phyloP scores from a whole-genome alignment of 1,140 invertebrate species.

The Macrostomum lignano region DNA sequence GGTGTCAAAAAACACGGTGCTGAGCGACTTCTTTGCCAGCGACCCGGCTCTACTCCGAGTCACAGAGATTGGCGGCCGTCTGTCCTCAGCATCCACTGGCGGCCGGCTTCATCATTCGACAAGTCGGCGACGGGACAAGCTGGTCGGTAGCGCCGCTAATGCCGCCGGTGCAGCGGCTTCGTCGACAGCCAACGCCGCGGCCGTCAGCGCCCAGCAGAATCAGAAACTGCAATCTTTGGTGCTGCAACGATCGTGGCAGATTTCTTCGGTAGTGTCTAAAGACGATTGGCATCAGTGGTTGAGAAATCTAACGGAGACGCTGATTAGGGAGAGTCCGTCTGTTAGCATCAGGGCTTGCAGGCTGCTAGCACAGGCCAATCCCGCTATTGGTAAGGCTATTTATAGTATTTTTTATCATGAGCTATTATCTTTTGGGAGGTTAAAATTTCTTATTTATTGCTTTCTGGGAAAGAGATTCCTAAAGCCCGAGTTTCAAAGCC shows the following conservation, averaged over 20 bases:
- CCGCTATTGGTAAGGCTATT: background rate
- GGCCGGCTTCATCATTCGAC: too few relatives aligned
- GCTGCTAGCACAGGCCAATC: constrained; percentile 54
- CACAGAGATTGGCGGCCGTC: too few relatives aligned
- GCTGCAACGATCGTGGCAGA: constrained; percentile 57
- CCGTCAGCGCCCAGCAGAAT: constrained; percentile 13
- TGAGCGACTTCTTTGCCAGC: too few relatives aligned
- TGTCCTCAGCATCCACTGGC: too few relatives aligned
- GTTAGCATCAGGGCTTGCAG: constrained; percentile 61
- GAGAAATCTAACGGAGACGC: constrained; percentile 53
- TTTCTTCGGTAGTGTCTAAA: constrained; percentile 57
- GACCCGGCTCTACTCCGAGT: too few relatives aligned
- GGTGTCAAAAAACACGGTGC: too few relatives aligned
- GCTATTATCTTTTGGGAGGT: constrained; percentile 7
- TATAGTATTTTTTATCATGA: constrained; percentile 3
- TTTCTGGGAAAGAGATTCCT: too few relatives aligned
- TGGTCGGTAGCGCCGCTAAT: constrained; percentile 11
- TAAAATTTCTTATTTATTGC: too few relatives aligned
- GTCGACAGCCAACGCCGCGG: constrained; percentile 19
- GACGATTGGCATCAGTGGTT: constrained; percentile 98
- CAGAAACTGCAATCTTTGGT: constrained; percentile 11
- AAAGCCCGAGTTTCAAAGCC: too few relatives aligned
- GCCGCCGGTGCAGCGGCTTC: too few relatives aligned
- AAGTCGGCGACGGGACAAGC: constrained; percentile 11
- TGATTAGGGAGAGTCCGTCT: constrained; percentile 77